Conservation (phyloP, 2,888 invertebrate species). For the Choristoneura rosaceana region DNA sequence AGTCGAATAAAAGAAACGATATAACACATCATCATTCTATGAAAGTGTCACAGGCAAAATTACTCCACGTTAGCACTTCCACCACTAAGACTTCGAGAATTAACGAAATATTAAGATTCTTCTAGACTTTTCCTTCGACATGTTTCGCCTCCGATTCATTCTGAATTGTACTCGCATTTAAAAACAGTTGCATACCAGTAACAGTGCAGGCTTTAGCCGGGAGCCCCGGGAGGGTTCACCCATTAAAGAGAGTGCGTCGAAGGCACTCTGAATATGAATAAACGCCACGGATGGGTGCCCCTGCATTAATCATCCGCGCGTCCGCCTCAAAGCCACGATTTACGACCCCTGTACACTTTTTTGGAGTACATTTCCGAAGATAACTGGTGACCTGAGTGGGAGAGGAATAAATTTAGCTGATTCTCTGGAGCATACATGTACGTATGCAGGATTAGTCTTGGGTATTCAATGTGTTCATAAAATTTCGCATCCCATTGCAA, state of each 20-base stretch:
- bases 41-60: no score
- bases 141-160: not conserved
- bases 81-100: no score
- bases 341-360: conserved; percentile 19
- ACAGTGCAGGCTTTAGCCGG: conserved; percentile 32
- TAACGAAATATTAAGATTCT: not conserved
- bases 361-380: conserved; percentile 13
- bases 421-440: not conserved
- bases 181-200: conserved; percentile 22
- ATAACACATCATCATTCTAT: no score
- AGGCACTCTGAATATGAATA: conserved; percentile 51
- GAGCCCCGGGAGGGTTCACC: conserved; percentile 47
- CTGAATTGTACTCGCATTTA: not conserved
- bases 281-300: conserved; percentile 50
- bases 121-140: not conserved
- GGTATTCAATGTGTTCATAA: not conserved
- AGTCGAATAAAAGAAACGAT: no score
- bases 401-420: not conserved
- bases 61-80: no score
- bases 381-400: not conserved
- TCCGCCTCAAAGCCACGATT: conserved; percentile 47
- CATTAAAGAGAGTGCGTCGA: conserved; percentile 55
- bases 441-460: no score
- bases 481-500: not conserved
- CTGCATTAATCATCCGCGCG: conserved; percentile 53